Percentiles rank a stretch among this genome's conserved stretches.
Evolutionary conservation across 2,113 vertebrate species (phyloP).

Genomic region (Hirundichthys speculiger): DNA sequence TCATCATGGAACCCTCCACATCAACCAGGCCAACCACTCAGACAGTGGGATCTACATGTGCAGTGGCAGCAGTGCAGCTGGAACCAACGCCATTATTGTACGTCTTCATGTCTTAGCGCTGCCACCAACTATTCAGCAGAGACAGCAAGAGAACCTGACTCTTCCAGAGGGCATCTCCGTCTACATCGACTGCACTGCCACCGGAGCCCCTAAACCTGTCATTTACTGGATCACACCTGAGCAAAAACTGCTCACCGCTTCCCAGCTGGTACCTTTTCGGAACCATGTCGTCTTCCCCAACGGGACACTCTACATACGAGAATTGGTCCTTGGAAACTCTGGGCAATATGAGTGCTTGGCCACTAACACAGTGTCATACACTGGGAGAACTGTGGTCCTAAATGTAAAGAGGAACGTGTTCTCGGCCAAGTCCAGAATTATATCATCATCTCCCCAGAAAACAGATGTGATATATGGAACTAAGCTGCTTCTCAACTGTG

Average conservation of each 20-base stretch:
- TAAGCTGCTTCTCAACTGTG: conserved; percentile 85
- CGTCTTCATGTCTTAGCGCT: conserved; percentile 83
- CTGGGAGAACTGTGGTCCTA: conserved; percentile 80
- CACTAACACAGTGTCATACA: conserved; percentile 81
- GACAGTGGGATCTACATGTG: conserved; percentile 90
- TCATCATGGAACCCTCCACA: conserved; percentile 82
- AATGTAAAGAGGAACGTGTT: conserved; percentile 67
- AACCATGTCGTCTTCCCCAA: conserved; percentile 89
- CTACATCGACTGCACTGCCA: conserved; percentile 86
- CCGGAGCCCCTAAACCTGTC: conserved; percentile 80
- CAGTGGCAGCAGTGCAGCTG: conserved; percentile 85
- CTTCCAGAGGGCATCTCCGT: conserved; percentile 78
- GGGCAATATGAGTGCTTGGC: conserved; percentile 89
- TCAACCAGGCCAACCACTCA: conserved; percentile 76
- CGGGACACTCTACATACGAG: conserved; percentile 87
- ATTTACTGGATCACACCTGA: conserved; percentile 86
- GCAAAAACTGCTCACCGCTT: conserved; percentile 81
- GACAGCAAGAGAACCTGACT: conserved; percentile 80
- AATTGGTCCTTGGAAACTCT: conserved; percentile 69
- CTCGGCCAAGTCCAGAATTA: conserved; percentile 84
- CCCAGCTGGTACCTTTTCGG: conserved; percentile 80
- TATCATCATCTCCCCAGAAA: conserved; percentile 79
- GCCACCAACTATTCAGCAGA: conserved; percentile 86
- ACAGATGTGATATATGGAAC: conserved; percentile 86
- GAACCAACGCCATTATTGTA: conserved; percentile 84